Percentiles rank a stretch among this genome's conserved stretches.
These are phyloP conservation scores for Psilopsiagon aurifrons DNA, from an alignment of 2,113 vertebrate species.

Conservation along the genomic window DNA sequence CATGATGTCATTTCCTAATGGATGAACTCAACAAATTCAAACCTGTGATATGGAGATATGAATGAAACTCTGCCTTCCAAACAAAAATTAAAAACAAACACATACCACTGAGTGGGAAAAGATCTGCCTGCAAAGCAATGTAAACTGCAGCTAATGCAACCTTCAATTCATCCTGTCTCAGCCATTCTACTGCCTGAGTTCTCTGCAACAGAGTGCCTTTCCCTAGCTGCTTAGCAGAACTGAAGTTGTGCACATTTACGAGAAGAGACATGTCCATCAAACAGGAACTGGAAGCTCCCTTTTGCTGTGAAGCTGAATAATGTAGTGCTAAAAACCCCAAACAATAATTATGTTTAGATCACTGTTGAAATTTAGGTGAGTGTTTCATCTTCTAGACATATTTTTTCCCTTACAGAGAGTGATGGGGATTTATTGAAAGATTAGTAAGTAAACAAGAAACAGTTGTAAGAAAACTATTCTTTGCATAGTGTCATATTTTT, in stretches of 20 bases:
- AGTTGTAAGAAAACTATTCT: not conserved
- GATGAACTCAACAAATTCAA: not conserved
- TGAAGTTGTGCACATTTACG: not conserved
- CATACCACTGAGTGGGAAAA: not conserved
- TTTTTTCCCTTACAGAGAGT: not conserved
- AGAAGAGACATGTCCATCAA: not conserved
- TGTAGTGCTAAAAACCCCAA: not conserved
- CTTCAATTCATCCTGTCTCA: not conserved
- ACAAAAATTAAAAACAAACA: not conserved
- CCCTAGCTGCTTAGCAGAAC: not conserved
- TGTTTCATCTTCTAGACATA: not conserved
- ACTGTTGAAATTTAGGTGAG: not conserved
- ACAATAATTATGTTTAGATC: not conserved
- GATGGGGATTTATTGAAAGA: not conserved
- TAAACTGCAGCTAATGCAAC: not conserved
- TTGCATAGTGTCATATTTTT: conserved; percentile 3
- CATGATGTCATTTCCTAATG: not conserved
- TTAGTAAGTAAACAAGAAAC: not conserved
- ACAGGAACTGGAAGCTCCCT: not conserved
- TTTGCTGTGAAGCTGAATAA: not conserved
- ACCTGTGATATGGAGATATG: not conserved
- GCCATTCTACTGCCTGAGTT: not conserved
- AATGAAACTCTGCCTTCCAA: not conserved
- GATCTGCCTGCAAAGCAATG: not conserved
- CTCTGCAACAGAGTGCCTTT: not conserved